Percentiles rank a stretch among this genome's conserved stretches.
phyloP scores from a whole-genome alignment of 2,888 invertebrate genomes.

The Aleiodes leptofemur region DNA sequence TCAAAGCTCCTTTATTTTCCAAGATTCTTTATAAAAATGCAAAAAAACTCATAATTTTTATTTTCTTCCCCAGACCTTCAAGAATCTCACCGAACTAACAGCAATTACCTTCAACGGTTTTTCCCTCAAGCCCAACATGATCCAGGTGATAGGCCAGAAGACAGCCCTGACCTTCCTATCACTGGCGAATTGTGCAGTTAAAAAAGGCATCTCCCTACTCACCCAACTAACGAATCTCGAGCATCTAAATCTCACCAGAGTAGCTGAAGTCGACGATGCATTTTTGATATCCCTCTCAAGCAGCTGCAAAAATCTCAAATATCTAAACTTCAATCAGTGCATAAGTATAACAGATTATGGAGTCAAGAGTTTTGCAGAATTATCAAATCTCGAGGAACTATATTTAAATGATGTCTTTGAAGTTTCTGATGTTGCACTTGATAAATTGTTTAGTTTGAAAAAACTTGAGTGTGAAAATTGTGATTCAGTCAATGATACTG shows the following conservation, averaged over 20 bases:
- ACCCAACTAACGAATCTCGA: not conserved
- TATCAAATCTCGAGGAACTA: slow-evolving; percentile 6
- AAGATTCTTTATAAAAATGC: not conserved
- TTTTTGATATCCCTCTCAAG: not conserved
- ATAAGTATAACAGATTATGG: not conserved
- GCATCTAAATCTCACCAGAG: slow-evolving; percentile 23
- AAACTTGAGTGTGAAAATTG: slow-evolving; percentile 25
- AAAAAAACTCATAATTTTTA: not conserved
- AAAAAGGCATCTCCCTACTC: not conserved
- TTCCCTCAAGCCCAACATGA: not conserved
- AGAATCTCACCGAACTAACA: not conserved
- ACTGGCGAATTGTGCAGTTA: slow-evolving; percentile 16
- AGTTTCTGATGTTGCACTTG: not conserved
- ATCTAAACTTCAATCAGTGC: slow-evolving; percentile 23
- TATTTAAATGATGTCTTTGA: not conserved
- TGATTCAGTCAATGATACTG: slow-evolving; percentile 8
- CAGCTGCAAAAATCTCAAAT: not conserved
- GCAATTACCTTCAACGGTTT: slow-evolving; percentile 23
- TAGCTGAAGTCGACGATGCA: not conserved
- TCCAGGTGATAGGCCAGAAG: slow-evolving; percentile 7
- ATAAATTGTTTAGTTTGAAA: slow-evolving; percentile 8
- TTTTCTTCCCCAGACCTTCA: not conserved
- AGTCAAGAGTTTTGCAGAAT: not conserved
- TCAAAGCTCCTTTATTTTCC: not conserved
- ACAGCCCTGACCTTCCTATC: slow-evolving; percentile 8